phyloP scores from a whole-genome alignment of 2,888 invertebrate species.

The Chymomyza caudatula region DNA sequence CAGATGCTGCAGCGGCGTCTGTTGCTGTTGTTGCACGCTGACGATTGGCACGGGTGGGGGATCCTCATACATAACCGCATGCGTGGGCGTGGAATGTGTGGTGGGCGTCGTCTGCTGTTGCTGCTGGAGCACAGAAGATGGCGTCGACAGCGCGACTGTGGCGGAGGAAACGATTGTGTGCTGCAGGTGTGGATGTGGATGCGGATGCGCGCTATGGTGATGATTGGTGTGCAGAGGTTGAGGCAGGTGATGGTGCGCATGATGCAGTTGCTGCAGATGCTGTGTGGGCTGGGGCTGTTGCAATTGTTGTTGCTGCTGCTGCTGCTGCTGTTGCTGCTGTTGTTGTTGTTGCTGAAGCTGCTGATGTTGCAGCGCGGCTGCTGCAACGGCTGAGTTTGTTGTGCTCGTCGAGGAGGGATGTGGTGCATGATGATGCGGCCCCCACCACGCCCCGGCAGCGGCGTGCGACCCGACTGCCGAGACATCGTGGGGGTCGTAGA shows the following conservation, averaged over 20 bases:
- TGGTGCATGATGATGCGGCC: constrained; percentile 77
- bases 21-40: constrained; percentile 69
- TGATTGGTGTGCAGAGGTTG: constrained; percentile 76
- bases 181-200: constrained; percentile 70
- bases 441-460: constrained; percentile 80
- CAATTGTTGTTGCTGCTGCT: constrained; percentile 45
- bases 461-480: constrained; percentile 79
- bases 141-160: constrained; percentile 56
- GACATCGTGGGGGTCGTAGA: constrained; percentile 80
- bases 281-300: constrained; percentile 60
- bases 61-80: constrained; percentile 81
- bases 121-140: constrained; percentile 59
- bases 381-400: constrained; percentile 76
- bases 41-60: constrained; percentile 77
- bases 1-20: constrained; percentile 55
- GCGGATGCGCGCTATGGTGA: constrained; percentile 78
- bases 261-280: constrained; percentile 79
- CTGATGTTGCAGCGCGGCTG: constrained; percentile 55
- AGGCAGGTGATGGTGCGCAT: constrained; percentile 79
- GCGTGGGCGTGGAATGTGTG: constrained; percentile 80
- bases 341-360: constrained; percentile 80
- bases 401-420: constrained; percentile 74
- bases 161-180: constrained; percentile 56
- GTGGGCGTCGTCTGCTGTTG: constrained; percentile 78
- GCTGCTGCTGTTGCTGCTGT: constrained; percentile 52